Base-by-base conservation (phyloP, 1,140 invertebrate genomes). In the Cyclina sinensis region DNA sequence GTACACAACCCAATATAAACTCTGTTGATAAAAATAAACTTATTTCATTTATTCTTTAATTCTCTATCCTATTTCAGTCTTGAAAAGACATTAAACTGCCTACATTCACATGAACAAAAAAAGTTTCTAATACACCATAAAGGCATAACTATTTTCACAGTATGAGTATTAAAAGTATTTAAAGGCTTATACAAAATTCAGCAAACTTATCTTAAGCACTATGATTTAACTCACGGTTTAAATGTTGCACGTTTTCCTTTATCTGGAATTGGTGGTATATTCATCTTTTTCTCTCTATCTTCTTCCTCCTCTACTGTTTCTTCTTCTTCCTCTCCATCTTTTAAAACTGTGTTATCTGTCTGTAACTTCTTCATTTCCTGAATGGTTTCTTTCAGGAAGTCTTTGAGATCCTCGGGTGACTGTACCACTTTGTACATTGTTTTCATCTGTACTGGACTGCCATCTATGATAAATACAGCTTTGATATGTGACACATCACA, bases 351-450 rank as follows among this genome's bases (percentile, higher is more conserved):
- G 5, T 65, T 62, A 14, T 68, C 70, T 51, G 86, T 87, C 39
- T 68, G 43, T 51, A 82, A 39, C 74, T 84, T 78, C 68, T 87
- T 90, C 46, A 81, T 82, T 57, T 89, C 87, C 54, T 89, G 80
- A 37, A 92, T 83, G 14, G 84, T 82, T 14, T 91, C 82, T 59
- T 91, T 81, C 5, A 92, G 57, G 39, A 86, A 86, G 7, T 82
- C 59, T 37, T 86, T 81, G 14, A 90, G 76, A 30, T 86, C 79
- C 18, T 90, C 79, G n/a, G 48, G 68, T 18, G 68, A 74, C 39
- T 68, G 65, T 12, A 80, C 74, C 1, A 82, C 86, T 48, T 82
- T 88, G 21, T 83, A 81, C 51, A 82, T 39, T 32, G 80, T 57
- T 35, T 82, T 82, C 59, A 70, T 46, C 43, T 82, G 27, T 46